Evolutionary conservation across 2,888 invertebrate genomes (phyloP).

Genomic region (Augochlorella aurata): DNA sequence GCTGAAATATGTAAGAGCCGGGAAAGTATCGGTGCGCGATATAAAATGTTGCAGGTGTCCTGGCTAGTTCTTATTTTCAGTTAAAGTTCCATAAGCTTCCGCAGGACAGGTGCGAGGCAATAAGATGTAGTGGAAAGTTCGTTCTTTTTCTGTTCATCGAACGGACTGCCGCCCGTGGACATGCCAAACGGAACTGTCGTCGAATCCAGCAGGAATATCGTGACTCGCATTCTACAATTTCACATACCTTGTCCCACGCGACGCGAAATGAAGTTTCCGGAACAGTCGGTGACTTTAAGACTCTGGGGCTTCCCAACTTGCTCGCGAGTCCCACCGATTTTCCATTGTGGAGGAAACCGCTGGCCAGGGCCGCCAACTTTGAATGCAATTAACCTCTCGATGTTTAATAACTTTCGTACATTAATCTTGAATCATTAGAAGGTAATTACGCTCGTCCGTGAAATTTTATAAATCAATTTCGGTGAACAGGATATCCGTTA

Average conservation of each 20-base stretch:
- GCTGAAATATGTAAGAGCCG: background rate
- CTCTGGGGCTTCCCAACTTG: conserved; percentile 55
- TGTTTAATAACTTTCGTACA: conserved; percentile 5
- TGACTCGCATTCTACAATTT: conserved; percentile 62
- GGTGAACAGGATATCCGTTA: background rate
- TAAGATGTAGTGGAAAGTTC: conserved; percentile 23
- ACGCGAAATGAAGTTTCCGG: conserved; percentile 64
- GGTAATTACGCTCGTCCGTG: background rate
- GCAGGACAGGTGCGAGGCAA: conserved; percentile 24
- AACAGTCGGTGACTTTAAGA: conserved; percentile 62
- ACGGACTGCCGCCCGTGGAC: conserved; percentile 26
- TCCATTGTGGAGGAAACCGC: conserved; percentile 54
- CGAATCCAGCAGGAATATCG: conserved; percentile 62
- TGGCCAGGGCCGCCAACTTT: background rate
- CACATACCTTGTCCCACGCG: conserved; percentile 63
- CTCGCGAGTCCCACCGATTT: conserved; percentile 50
- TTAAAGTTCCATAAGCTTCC: conserved; percentile 31
- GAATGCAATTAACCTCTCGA: conserved; percentile 21
- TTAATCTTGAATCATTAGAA: background rate
- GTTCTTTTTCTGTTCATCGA: conserved; percentile 27
- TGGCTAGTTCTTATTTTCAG: conserved; percentile 29
- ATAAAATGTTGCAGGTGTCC: conserved; percentile 9
- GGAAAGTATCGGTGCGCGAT: background rate
- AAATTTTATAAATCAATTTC: background rate
- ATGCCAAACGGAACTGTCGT: conserved; percentile 49